Percentiles rank a stretch among this genome's conserved stretches.
phyloP scores from a whole-genome alignment of 2,113 vertebrate species.

The Callionymus lyra region DNA sequence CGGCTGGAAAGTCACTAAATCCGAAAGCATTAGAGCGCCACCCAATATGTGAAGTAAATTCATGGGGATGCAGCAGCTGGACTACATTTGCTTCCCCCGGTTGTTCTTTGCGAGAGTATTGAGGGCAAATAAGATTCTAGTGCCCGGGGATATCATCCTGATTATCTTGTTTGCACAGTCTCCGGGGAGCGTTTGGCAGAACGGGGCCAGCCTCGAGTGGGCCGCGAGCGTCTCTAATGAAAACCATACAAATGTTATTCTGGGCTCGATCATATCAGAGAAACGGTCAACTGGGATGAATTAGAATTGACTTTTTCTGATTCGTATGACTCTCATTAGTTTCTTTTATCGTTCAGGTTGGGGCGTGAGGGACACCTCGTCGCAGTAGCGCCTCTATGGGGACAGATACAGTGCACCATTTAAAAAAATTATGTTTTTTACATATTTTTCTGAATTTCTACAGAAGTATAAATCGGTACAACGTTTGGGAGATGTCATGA shows the following conservation, averaged over 20 bases:
- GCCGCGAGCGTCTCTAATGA: conserved; percentile 39
- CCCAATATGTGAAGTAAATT: conserved; percentile 27
- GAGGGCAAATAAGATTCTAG: conserved; percentile 39
- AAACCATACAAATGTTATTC: conserved; percentile 46
- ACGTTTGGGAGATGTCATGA: no score
- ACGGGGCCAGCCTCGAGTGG: conserved; percentile 40
- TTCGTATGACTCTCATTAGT: no score
- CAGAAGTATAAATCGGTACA: no score
- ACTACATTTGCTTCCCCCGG: conserved; percentile 37
- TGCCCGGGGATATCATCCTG: conserved; percentile 27
- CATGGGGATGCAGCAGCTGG: conserved; percentile 32
- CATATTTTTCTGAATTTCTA: no score
- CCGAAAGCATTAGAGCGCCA: conserved; percentile 15
- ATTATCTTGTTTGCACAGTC: conserved; percentile 52
- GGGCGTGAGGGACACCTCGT: no score
- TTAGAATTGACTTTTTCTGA: no score
- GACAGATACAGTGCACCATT: no score
- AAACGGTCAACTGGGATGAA: no score
- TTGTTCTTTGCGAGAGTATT: conserved; percentile 33
- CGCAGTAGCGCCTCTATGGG: no score
- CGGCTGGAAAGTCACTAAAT: no score
- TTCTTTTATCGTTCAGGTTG: no score
- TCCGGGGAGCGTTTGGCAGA: conserved; percentile 55
- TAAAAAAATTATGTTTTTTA: no score
- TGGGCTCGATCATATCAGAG: conserved; percentile 28